These are phyloP conservation scores for Phlogophora meticulosa DNA, from an alignment of 2,888 invertebrate species.

Conservation along the genomic window DNA sequence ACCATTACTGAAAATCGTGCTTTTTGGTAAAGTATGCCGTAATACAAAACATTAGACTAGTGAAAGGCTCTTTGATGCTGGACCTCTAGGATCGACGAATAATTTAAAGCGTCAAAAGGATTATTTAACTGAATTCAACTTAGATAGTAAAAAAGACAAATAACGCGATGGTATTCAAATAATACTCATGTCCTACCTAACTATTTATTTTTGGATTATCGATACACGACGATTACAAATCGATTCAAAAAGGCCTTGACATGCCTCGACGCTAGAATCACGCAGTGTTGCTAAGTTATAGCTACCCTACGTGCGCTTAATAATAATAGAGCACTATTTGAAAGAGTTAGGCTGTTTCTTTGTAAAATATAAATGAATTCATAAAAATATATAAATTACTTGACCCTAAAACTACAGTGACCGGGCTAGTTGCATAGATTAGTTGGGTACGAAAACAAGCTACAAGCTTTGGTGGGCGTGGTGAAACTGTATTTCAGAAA, in stretches of 20 bases:
- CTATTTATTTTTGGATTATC: constrained; percentile 44
- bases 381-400: neutral
- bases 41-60: neutral
- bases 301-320: neutral
- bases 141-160: neutral
- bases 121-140: neutral
- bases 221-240: constrained; percentile 39
- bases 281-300: constrained; percentile 35
- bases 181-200: neutral
- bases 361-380: neutral
- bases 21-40: constrained; percentile 10
- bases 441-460: neutral
- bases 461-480: neutral
- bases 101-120: neutral
- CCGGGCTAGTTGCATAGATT: neutral
- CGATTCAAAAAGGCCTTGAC: constrained; percentile 58
- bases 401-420: neutral
- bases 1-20: constrained; percentile 62
- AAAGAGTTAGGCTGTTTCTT: neutral
- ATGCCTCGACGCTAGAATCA: constrained; percentile 42
- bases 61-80: neutral
- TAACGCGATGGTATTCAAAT: neutral
- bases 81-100: neutral
- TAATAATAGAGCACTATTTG: too few relatives aligned
- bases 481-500: constrained; percentile 6